These are phyloP conservation scores for Atherinomorus stipes DNA, from an alignment of 2,113 vertebrate species.

Conservation along the genomic window DNA sequence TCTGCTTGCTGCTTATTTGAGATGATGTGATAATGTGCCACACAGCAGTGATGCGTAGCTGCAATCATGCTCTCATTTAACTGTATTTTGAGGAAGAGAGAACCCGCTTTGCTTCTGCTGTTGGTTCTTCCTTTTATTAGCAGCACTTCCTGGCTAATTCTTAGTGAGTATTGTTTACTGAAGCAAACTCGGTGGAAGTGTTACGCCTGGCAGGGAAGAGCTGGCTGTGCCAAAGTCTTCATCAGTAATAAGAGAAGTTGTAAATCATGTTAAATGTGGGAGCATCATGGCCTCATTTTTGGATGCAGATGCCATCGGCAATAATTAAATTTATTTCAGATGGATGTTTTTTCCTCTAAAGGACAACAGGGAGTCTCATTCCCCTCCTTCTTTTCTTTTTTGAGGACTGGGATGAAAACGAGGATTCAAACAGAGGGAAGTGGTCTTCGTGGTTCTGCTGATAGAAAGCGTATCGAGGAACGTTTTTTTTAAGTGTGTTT, in stretches of 20 bases:
- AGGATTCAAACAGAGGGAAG: constrained; percentile 21
- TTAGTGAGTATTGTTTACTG: constrained; percentile 29
- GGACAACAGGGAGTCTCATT: constrained; percentile 20
- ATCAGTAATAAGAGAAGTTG: constrained; percentile 21
- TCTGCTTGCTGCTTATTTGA: too few relatives aligned
- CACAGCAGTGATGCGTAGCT: too few relatives aligned
- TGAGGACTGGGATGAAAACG: constrained; percentile 14
- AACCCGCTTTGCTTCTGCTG: not conserved
- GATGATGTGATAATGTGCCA: too few relatives aligned
- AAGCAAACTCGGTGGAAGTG: constrained; percentile 22
- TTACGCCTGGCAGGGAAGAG: not conserved
- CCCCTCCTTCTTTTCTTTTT: not conserved
- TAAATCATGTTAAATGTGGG: constrained; percentile 46
- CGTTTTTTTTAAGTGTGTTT: constrained; percentile 15
- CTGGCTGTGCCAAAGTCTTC: constrained; percentile 10
- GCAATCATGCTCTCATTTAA: not conserved
- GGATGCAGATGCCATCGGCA: constrained; percentile 4
- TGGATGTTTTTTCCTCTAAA: constrained; percentile 11
- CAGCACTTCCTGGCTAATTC: not conserved
- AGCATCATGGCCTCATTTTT: constrained; percentile 1
- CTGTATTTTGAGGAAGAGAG: not conserved
- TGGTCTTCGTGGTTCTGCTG: constrained; percentile 25
- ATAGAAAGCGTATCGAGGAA: constrained; percentile 18
- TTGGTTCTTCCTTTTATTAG: not conserved
- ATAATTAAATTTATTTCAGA: not conserved